Percentiles rank a stretch among this genome's conserved stretches.
Conservation (phyloP, 2,888 invertebrate species). For the Ypsolopha sequella region DNA sequence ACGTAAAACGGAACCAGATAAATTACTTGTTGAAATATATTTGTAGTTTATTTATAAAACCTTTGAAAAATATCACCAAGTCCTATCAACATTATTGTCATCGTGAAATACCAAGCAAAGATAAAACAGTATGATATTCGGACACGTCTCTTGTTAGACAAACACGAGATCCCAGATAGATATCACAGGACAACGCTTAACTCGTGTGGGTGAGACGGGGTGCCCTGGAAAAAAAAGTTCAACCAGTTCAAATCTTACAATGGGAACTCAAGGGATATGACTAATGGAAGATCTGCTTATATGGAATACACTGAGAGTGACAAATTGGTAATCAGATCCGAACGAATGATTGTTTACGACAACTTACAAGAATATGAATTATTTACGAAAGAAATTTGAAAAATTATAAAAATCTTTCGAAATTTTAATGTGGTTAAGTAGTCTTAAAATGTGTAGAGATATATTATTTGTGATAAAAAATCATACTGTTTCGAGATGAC, state of each 20-base stretch:
- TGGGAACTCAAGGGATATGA: constrained; percentile 28
- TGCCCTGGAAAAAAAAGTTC: constrained; percentile 14
- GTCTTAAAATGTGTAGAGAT: too few relatives aligned
- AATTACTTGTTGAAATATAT: too few relatives aligned
- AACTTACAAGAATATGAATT: background rate
- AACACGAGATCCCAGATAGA: constrained; percentile 65
- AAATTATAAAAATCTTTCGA: too few relatives aligned
- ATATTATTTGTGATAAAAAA: too few relatives aligned
- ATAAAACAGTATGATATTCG: constrained; percentile 62
- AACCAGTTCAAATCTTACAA: constrained; percentile 1
- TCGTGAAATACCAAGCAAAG: constrained; percentile 23
- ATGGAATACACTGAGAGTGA: constrained; percentile 18
- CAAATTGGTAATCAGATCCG: constrained; percentile 43
- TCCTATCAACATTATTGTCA: constrained; percentile 25
- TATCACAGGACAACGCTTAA: constrained; percentile 48
- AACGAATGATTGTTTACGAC: constrained; percentile 9
- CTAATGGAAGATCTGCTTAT: constrained; percentile 27
- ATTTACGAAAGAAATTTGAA: background rate
- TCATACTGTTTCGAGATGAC: too few relatives aligned
- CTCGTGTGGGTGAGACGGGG: constrained; percentile 52
- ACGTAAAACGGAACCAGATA: too few relatives aligned
- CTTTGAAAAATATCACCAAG: background rate
- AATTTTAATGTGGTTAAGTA: too few relatives aligned
- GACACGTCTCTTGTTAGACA: constrained; percentile 68
- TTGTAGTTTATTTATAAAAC: too few relatives aligned